A percentile compares a stretch with the other conserved stretches of the same genome.
Evolutionary conservation across 2,113 vertebrate species (phyloP).

Genomic region (Sander vitreus): DNA sequence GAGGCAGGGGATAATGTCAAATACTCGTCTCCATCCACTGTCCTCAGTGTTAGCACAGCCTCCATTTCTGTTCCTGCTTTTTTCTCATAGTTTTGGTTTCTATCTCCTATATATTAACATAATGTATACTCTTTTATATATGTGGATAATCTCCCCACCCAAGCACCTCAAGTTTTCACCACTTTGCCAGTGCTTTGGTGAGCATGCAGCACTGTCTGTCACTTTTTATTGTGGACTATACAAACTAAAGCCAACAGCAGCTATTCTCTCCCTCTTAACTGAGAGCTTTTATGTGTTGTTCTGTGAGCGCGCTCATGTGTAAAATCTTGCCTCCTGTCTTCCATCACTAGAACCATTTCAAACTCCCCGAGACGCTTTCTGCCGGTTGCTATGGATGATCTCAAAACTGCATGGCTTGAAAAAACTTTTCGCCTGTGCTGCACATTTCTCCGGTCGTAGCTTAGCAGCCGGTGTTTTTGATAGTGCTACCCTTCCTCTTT

Average conservation of each 20-base stretch:
- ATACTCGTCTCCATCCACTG: constrained; percentile 16
- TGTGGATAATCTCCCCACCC: constrained; percentile 24
- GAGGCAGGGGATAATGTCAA: constrained; percentile 39
- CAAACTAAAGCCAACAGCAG: constrained; percentile 67
- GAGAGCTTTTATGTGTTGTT: constrained; percentile 47
- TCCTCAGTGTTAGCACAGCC: constrained; percentile 47
- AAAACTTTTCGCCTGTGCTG: constrained; percentile 64
- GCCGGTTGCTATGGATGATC: constrained; percentile 80
- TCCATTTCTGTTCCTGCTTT: constrained; percentile 29
- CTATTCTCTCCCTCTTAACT: constrained; percentile 52
- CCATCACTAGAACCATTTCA: constrained; percentile 40
- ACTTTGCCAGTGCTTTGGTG: constrained; percentile 61
- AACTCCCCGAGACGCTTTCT: constrained; percentile 49
- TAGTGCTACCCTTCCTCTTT: constrained; percentile 12
- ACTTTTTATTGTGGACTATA: constrained; percentile 60
- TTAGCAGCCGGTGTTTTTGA: constrained; percentile 77
- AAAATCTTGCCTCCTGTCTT: constrained; percentile 54
- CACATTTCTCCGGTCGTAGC: constrained; percentile 71
- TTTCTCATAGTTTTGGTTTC: not conserved
- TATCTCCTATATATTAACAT: not conserved
- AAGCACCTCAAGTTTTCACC: constrained; percentile 48
- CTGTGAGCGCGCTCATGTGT: constrained; percentile 38
- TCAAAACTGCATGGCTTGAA: constrained; percentile 75
- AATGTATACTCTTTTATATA: constrained; percentile 13
- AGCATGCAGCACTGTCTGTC: constrained; percentile 65